Evolutionary conservation across 2,113 vertebrate species (phyloP), one percentile per base, ranked within the genome.

Genomic region (Panthera uncia): DNA sequence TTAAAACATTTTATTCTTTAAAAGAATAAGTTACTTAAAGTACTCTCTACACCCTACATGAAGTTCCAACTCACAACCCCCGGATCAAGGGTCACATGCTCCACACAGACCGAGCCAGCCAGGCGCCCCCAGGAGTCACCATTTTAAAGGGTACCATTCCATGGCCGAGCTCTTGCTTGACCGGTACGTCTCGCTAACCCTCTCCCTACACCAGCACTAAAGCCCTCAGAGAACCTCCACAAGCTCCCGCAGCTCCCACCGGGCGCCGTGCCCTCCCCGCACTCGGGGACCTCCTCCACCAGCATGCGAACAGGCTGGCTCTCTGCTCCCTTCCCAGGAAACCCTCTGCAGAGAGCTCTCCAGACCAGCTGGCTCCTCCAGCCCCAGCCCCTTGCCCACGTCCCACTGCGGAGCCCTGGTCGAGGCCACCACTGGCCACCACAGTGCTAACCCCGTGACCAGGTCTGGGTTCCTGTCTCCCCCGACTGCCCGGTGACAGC

Each of bases 151-250:
- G 23, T 5, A 29, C 29, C n/a, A 5, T 33, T 73, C 71, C 63
- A 2, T 0, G 4, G 13, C 74, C 18, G 19, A 41, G 57, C 33
- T 3, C 57, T 27, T 6, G 2, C 76, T 23, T 68, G 0, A 14
- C 36, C 38, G 13, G 52, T 11, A 0, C 38, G 5, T 10, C 82
- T 14, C 4, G 16, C 9, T 7, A 31, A 41, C 7, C 63, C 41
- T 36, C 41, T 55, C 13, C 29, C 41, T 31, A 6, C 71, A 41
- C 23, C 48, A 1, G 0, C 21, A 21, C 6, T 10, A 15, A n/a
- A 50, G 48, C 92, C 5, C 23, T 23, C 13, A 0, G 63, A 7
- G 36, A 68, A 14, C 8, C 7, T 29, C 27, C 48, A 61, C 27
- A 25, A 9, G 8, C 19, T 12, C 12, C 25, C 63, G 1, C 0